Evolutionary conservation across 2,113 vertebrate genomes (phyloP), one percentile per base, ranked within the genome.

Genomic region (Promerops cafer): DNA sequence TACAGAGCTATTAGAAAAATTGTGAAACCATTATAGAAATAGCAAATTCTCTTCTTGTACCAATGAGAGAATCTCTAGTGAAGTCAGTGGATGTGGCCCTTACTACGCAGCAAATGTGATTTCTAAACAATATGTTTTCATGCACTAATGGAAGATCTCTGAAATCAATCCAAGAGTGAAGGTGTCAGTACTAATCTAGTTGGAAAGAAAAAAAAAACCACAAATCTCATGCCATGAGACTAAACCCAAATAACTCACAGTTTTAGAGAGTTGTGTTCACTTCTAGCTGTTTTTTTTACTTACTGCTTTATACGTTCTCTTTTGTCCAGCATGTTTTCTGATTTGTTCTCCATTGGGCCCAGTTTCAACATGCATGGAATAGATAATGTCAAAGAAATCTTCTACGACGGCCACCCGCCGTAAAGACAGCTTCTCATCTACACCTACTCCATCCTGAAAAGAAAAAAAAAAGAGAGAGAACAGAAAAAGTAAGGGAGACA

Each of bases 371-470:
- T 98, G 98, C 98, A 98, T 98, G 71, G 98, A 98, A 96, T 98
- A 98, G 96, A 98, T 98, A 91, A 98, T 98, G 94, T 98, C 98
- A 97, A 98, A 98, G 96, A 98, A 98, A 96, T 98, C 98, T 97
- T 98, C 98, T 44, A 98, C 98, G 13, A 98, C 98, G 13, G 98
- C 98, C 69, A 98, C 98, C 72, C 98, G 96, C 72, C 98, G 98
- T 96, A 98, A 97, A 52, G 98, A 98, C 33, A 98, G 93, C 93
- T 98, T 98, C 95, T 98, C 98, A 76, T 98, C 98, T 81, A 98
- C 98, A 54, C 98, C 98, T 47, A 98, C 95, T 47, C 98, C 98
- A 98, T 98, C 98, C 98, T 98, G 96, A 37, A 95, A 97, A 94
- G 75, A n/a, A 49, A 80, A 56, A 80, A 56, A 23, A 42, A 75